These are phyloP conservation scores for Neodiprion virginianus DNA, from an alignment of 1,140 invertebrate species.

Conservation along the genomic window DNA sequence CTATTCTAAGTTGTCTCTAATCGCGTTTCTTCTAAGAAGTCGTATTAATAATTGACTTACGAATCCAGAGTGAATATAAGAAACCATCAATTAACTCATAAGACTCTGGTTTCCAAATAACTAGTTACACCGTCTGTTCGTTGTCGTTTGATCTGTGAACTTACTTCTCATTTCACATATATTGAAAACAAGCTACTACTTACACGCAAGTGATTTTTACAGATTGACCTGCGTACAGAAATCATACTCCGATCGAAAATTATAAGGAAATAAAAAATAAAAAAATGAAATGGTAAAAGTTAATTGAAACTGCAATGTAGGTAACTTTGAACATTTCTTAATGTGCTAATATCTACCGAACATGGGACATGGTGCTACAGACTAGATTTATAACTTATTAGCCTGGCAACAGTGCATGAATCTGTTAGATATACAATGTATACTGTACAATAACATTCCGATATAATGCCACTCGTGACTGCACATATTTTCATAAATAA, in stretches of 20 bases:
- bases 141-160: neutral
- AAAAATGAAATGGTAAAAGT: neutral
- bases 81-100: neutral
- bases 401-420: constrained; percentile 35
- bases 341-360: constrained; percentile 26
- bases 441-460: constrained; percentile 53
- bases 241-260: neutral
- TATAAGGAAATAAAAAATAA: neutral
- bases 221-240: neutral
- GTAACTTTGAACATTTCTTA: neutral
- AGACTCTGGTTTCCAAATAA: neutral
- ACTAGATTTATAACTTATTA: constrained; percentile 22
- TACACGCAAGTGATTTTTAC: neutral
- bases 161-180: neutral
- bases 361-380: constrained; percentile 31
- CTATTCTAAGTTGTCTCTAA: neutral
- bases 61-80: neutral
- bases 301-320: neutral
- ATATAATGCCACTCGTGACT: constrained; percentile 44
- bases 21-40: neutral
- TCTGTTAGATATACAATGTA: constrained; percentile 39
- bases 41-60: neutral
- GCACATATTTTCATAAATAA: constrained; percentile 20
- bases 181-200: neutral
- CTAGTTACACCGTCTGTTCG: neutral